Evolutionary conservation across 2,797 vertebrate species (phyloP).

Genomic region (Lithobates pipiens): DNA sequence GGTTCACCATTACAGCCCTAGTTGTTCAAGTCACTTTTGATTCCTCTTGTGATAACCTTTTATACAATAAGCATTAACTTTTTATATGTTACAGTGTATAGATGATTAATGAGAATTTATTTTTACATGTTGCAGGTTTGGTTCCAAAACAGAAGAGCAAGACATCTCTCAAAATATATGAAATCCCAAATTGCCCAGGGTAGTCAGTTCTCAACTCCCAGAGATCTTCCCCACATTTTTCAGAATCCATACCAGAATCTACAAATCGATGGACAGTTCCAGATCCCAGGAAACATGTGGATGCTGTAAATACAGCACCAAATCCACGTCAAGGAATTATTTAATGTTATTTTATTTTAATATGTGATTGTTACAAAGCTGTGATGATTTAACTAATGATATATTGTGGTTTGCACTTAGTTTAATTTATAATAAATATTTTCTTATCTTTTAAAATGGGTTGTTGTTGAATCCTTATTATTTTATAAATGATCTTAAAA

Average conservation of each 20-base stretch:
- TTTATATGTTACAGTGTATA: not conserved
- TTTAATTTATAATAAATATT: not conserved
- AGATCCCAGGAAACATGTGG: not conserved
- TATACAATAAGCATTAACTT: not conserved
- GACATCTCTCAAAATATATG: not conserved
- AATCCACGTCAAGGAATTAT: not conserved
- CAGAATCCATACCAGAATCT: not conserved
- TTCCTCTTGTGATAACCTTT: not conserved
- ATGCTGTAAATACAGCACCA: not conserved
- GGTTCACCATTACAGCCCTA: too few species aligned
- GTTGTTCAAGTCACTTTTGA: not conserved
- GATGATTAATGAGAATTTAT: not conserved
- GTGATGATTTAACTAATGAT: not conserved
- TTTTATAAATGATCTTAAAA: too few species aligned
- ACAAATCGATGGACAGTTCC: not conserved
- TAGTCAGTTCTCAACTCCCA: not conserved
- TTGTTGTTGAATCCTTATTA: too few species aligned
- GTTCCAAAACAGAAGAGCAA: conserved; percentile 47
- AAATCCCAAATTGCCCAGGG: not conserved
- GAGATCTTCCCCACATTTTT: not conserved
- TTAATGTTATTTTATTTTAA: not conserved
- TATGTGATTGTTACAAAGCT: not conserved
- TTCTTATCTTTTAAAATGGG: not conserved
- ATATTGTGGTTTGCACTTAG: not conserved
- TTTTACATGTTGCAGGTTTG: conserved; percentile 27